Conservation (phyloP, 92 coral and sea anemone species). For the Paramuricea clavata region DNA sequence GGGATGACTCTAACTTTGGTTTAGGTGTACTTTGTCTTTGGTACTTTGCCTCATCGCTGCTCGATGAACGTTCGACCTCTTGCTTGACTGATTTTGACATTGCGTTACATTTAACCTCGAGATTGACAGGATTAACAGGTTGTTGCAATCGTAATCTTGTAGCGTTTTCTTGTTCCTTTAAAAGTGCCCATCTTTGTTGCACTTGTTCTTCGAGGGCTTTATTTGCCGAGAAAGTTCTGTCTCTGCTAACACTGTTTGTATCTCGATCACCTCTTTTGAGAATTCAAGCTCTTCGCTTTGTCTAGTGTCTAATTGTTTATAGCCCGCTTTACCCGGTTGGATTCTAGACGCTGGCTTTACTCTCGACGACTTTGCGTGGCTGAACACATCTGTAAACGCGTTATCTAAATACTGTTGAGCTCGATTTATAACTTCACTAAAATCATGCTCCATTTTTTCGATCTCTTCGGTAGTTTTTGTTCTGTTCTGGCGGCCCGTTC, state of each 20-base stretch:
- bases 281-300: background rate
- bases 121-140: too few relatives aligned
- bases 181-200: background rate
- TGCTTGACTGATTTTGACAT: background rate
- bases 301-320: background rate
- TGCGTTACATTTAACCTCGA: background rate
- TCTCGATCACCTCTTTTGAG: background rate
- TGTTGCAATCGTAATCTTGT: conserved; percentile 27
- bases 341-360: background rate
- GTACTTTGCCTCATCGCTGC: background rate
- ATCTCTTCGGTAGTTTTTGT: conserved; percentile 28
- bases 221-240: background rate
- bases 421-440: conserved; percentile 29
- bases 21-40: conserved; percentile 38
- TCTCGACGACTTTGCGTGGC: background rate
- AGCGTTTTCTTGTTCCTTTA: conserved; percentile 22
- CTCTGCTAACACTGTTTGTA: background rate
- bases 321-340: background rate
- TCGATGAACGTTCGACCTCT: background rate
- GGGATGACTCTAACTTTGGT: conserved; percentile 16
- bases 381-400: background rate
- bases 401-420: conserved; percentile 27
- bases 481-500: conserved; percentile 4
- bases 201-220: background rate
- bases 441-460: conserved; percentile 33